Evolutionary conservation across 2,888 invertebrate species (phyloP), one percentile per base, ranked within the genome.

Genomic region (Sinopyrophorus schimmeli): DNA sequence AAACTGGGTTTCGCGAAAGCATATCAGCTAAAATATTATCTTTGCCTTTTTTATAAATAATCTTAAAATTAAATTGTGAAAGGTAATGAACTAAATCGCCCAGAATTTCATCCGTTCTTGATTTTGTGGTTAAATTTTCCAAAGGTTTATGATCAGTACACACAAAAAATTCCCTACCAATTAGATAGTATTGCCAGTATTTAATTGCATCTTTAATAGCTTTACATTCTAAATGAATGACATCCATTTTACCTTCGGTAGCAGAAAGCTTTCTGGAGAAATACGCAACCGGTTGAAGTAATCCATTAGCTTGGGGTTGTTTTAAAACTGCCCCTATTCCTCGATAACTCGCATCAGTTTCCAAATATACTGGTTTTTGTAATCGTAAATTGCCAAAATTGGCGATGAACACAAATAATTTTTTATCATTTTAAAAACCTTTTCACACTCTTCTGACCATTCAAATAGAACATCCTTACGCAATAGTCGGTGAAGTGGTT

Each of bases 321-420:
- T 61, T 62, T 14, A 59, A 35, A 17, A 55, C 42, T 42, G 58
- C 58, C 5, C 56, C 59, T n/a, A 61, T 49, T 17, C 62, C 59
- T 39, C 53, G 31, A 12, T 53, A 34, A 30, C 38, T 41, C 9
- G 52, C 58, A 56, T 60, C 30, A 21, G 14, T 30, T 7, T 40
- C 9, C 9, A 20, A 21, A 11, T 6, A 20, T 3, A 34, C 10
- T 1, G 7, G 11, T 12, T 18, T 18, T 18, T 11, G 6, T 23
- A 6, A 24, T 37, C 37, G 15, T 12, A 37, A 21, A 24, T 24
- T 9, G 24, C 24, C 5, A 40, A 10, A n/a, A 38, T 15, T 5
- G 40, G 40, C 5, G 9, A 7, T 16, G 42, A 43, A 20, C 42
- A 43, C 9, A 49, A 21, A 6, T 26, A 20, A 4, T 32, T 17